Evolutionary conservation across 2,797 vertebrate genomes (phyloP).

Genomic region (Synaphobranchus kaupii): DNA sequence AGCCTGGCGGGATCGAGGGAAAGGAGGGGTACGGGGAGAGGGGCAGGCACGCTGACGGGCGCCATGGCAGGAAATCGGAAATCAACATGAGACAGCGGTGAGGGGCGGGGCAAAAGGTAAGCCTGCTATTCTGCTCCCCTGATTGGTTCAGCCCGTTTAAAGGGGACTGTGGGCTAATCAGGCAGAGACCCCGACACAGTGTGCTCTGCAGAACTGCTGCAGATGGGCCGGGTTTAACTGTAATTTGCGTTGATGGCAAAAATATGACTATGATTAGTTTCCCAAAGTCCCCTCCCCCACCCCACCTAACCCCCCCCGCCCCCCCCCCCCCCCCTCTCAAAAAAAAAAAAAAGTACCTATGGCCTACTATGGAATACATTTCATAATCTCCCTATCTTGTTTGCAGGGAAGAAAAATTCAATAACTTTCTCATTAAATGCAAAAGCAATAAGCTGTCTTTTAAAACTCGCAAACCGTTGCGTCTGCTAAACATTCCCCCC

Average conservation of each 20-base stretch:
- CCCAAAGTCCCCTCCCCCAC: neutral
- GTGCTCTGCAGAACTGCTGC: slow-evolving; percentile 66
- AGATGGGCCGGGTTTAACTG: slow-evolving; percentile 62
- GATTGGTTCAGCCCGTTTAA: slow-evolving; percentile 48
- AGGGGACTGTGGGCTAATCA: slow-evolving; percentile 62
- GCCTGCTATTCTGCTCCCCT: slow-evolving; percentile 44
- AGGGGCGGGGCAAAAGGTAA: slow-evolving; percentile 54
- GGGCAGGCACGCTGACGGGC: slow-evolving; percentile 44
- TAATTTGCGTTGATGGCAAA: slow-evolving; percentile 67
- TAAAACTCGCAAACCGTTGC: neutral
- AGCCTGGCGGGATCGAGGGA: slow-evolving; percentile 52
- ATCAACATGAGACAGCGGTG: neutral
- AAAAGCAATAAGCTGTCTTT: neutral
- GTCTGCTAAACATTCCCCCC: neutral
- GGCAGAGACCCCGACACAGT: slow-evolving; percentile 59
- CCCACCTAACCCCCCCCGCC: neutral
- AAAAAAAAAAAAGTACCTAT: neutral
- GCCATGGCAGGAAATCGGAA: neutral
- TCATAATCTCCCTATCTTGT: neutral
- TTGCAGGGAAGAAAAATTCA: neutral
- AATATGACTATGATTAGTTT: slow-evolving; percentile 53
- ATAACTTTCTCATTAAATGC: neutral
- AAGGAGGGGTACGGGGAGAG: slow-evolving; percentile 56
- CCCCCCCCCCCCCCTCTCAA: too few relatives aligned
- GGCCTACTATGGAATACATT: neutral